These are phyloP conservation scores for Drosophila melanosoma DNA, from an alignment of 2,888 invertebrate species.

Conservation along the genomic window DNA sequence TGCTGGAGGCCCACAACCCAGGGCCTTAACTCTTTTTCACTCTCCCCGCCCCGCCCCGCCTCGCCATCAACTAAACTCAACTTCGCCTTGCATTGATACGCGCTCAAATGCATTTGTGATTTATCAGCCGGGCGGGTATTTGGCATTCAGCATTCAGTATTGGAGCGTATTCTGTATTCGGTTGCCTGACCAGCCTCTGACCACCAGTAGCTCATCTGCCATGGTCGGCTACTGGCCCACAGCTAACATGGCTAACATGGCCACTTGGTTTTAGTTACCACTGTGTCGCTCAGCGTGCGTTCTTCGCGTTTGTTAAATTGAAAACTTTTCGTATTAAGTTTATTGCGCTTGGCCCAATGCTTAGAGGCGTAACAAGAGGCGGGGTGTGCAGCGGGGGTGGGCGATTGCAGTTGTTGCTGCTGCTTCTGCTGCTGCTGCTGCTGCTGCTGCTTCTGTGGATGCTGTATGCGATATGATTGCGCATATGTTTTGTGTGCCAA, in stretches of 20 bases:
- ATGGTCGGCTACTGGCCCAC: slow-evolving; percentile 53
- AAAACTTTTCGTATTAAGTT: slow-evolving; percentile 75
- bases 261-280: slow-evolving; percentile 53
- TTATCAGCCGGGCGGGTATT: slow-evolving; percentile 66
- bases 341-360: slow-evolving; percentile 48
- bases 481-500: slow-evolving; percentile 65
- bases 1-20: slow-evolving; percentile 22
- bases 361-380: slow-evolving; percentile 29
- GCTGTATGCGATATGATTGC: slow-evolving; percentile 54
- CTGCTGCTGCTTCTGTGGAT: slow-evolving; percentile 23
- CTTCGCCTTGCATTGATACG: slow-evolving; percentile 67
- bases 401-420: slow-evolving; percentile 16
- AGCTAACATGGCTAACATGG: slow-evolving; percentile 56
- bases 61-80: neutral
- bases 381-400: neutral
- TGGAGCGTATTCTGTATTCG: slow-evolving; percentile 27
- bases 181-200: slow-evolving; percentile 31
- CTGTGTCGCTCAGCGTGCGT: slow-evolving; percentile 67
- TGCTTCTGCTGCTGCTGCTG: neutral
- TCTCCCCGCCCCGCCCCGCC: neutral
- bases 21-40: neutral
- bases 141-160: slow-evolving; percentile 32
- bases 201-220: slow-evolving; percentile 72
- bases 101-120: slow-evolving; percentile 76
- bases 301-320: slow-evolving; percentile 74